Base-by-base conservation (phyloP, 2,797 vertebrate genomes). In the Gobio occitaniae region DNA sequence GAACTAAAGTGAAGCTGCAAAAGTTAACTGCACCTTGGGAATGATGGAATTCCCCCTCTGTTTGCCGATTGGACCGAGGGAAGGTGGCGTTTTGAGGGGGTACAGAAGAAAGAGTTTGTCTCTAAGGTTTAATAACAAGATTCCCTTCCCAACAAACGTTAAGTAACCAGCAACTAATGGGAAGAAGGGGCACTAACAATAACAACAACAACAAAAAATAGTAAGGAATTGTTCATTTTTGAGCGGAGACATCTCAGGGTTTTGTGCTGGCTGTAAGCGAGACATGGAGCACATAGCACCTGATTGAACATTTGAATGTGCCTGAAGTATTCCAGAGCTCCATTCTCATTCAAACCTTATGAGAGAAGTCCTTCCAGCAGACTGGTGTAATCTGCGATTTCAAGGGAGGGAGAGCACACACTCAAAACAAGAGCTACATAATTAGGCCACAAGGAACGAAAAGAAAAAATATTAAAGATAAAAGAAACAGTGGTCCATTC, bases 1-100 rank as follows among this genome's bases (percentile, higher is more conserved):
- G 89, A 97, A 95, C 92, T 90, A 88, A 93, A 93, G 94, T 95
- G 92, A 96, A 97, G 94, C 92, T 81, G 89, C 91, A 93, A 91
- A 91, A 93, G 89, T 89, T 72, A 92, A 92, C 91, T 90, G 91
- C 93, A 95, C 90, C 89, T 91, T 92, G 92, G 93, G 93, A 95
- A 94, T 91, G 91, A 88, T 94, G 93, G 93, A 94, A 93, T 90
- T 93, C 91, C 93, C 94, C 93, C 69, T 69, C 87, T 71, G 86
- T 83, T 87, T 86, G 85, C 83, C 72, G 91, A 93, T 86, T 89
- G 88, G 90, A 17, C 80, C 65, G 84, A 89, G 90, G 87, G 84
- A 90, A 88, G 81, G 69, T n/a, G 32, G 84, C 61, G 2, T 70
- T 44, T 76, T 63, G 72, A 87, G 90, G 85, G 68, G 84, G 88